These are phyloP conservation scores for Ochlodes sylvanus DNA, from an alignment of 2,888 invertebrate genomes.

Conservation along the genomic window DNA sequence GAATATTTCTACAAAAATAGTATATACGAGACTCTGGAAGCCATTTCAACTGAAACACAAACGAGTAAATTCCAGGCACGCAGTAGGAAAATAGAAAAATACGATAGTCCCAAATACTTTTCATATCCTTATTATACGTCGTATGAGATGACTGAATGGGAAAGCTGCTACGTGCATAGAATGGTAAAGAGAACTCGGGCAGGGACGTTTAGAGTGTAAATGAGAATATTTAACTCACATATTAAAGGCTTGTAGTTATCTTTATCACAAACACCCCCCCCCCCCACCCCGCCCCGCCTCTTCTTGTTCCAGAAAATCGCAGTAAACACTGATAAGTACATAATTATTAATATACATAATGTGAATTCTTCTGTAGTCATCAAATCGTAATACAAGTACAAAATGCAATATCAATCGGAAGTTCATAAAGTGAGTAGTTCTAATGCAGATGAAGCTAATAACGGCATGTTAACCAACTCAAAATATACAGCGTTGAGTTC, in stretches of 20 bases:
- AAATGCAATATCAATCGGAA: not conserved
- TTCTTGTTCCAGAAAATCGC: too few species aligned
- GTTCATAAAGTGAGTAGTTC: not conserved
- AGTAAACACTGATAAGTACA: too few species aligned
- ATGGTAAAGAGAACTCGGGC: not conserved
- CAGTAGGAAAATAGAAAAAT: conserved; percentile 23
- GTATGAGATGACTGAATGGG: conserved; percentile 8
- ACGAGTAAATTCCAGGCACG: conserved; percentile 21
- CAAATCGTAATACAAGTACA: too few species aligned
- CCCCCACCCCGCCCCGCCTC: too few species aligned
- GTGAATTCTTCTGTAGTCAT: too few species aligned
- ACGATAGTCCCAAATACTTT: conserved; percentile 2
- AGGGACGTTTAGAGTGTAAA: not conserved
- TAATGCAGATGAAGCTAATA: not conserved
- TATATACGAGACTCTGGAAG: conserved; percentile 18
- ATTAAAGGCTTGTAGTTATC: too few species aligned
- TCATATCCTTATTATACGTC: conserved; percentile 13
- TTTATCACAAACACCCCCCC: too few species aligned
- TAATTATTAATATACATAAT: too few species aligned
- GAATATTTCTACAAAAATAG: conserved; percentile 1
- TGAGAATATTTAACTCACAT: too few species aligned
- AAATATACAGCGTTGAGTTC: not conserved
- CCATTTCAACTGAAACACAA: conserved; percentile 16
- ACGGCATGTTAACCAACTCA: not conserved
- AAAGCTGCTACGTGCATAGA: conserved; percentile 8